Percentiles rank a stretch among this genome's conserved stretches.
phyloP scores from a whole-genome alignment of 1,140 invertebrate species.

The Andrena cerasifolii region DNA sequence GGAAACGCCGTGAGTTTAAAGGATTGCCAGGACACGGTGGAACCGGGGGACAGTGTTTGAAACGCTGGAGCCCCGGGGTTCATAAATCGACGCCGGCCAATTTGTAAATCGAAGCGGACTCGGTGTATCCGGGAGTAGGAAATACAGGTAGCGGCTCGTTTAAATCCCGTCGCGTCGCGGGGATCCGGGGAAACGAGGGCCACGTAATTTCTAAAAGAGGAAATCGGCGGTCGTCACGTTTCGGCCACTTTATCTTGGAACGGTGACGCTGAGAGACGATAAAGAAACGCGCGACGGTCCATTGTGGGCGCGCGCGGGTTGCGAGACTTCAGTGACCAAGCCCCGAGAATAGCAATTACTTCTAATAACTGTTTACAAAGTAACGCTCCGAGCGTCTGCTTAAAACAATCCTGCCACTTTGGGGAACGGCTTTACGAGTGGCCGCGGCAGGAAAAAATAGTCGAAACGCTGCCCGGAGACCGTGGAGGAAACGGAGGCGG shows the following conservation, averaged over 20 bases:
- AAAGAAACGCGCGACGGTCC: neutral
- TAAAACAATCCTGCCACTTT: conserved; percentile 1
- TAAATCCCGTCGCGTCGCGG: neutral
- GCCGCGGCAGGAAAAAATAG: neutral
- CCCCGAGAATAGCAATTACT: conserved; percentile 13
- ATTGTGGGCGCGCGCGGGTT: neutral
- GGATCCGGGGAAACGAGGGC: too few relatives aligned
- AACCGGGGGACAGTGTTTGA: neutral
- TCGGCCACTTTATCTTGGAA: conserved; percentile 11
- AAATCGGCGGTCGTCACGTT: conserved; percentile 24
- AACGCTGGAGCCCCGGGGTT: neutral
- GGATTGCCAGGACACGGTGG: conserved; percentile 12
- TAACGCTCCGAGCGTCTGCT: neutral
- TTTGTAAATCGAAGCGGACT: neutral
- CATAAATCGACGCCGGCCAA: neutral
- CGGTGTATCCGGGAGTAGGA: neutral
- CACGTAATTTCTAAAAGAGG: conserved; percentile 32
- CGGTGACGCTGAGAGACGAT: conserved; percentile 5
- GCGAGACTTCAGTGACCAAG: neutral
- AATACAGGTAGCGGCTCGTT: conserved; percentile 11
- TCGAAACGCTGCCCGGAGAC: neutral
- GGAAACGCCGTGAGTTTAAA: conserved; percentile 22
- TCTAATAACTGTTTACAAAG: neutral
- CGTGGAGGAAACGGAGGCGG: neutral
- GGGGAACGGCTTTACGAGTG: neutral